Conservation (phyloP, 2,888 invertebrate genomes). For the Caenorhabditis macrosperma region DNA sequence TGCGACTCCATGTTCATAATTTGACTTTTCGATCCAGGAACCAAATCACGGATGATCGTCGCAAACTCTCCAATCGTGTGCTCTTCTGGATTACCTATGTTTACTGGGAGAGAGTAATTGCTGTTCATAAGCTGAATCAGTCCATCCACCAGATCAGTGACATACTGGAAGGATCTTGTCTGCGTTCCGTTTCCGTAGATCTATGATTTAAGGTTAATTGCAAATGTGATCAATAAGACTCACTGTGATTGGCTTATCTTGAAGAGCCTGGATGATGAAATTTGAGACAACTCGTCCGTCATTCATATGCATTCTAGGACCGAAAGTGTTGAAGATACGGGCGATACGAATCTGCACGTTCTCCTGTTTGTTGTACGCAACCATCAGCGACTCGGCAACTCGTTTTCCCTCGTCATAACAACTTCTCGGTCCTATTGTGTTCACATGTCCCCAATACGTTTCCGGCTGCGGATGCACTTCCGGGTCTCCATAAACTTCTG, state of each 20-base stretch:
- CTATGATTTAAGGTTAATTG: conserved; percentile 75
- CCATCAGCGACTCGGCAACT: conserved; percentile 94
- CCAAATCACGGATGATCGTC: conserved; percentile 82
- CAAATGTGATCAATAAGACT: neutral
- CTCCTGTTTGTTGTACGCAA: conserved; percentile 98
- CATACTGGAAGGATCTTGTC: conserved; percentile 96
- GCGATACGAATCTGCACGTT: conserved; percentile 95
- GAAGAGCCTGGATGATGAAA: conserved; percentile 95
- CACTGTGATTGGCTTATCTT: conserved; percentile 94
- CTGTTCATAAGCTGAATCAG: conserved; percentile 92
- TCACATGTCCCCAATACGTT: conserved; percentile 96
- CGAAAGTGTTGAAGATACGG: conserved; percentile 98
- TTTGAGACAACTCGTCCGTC: conserved; percentile 99
- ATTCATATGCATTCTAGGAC: conserved; percentile 98
- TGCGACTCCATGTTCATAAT: conserved; percentile 90
- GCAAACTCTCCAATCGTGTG: conserved; percentile 90
- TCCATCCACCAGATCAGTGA: conserved; percentile 96
- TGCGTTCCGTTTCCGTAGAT: conserved; percentile 83
- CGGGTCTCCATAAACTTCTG: conserved; percentile 99
- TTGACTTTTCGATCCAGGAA: conserved; percentile 88
- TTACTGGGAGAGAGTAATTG: conserved; percentile 93
- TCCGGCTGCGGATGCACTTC: conserved; percentile 95
- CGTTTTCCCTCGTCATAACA: conserved; percentile 99
- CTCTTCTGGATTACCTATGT: conserved; percentile 98
- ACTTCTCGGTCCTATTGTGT: conserved; percentile 91